These are phyloP conservation scores for Azemiops feae DNA, from an alignment of 2,113 vertebrate species.

Conservation along the genomic window DNA sequence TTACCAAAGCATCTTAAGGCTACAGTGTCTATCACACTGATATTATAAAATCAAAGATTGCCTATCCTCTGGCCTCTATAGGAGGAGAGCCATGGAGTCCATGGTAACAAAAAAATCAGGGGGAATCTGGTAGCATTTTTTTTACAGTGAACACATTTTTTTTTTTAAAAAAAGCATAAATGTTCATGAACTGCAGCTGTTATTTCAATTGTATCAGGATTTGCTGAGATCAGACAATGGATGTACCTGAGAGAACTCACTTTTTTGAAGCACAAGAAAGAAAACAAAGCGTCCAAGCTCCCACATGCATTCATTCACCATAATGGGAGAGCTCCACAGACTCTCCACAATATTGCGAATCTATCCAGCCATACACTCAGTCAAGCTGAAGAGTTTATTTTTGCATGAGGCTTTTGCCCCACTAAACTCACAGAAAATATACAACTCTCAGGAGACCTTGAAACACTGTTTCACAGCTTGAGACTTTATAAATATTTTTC, in stretches of 20 bases:
- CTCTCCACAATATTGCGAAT: neutral
- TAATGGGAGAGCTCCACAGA: neutral
- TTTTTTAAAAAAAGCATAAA: neutral
- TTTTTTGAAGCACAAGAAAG: neutral
- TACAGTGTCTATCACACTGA: neutral
- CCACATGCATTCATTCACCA: neutral
- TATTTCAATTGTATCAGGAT: neutral
- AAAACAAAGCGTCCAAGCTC: neutral
- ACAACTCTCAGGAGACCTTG: neutral
- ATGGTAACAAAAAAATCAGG: neutral
- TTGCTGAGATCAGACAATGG: neutral
- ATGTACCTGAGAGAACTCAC: neutral
- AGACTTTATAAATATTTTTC: neutral
- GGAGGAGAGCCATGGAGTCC: neutral
- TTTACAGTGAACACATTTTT: neutral
- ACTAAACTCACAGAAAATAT: neutral
- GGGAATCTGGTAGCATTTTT: neutral
- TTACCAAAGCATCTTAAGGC: neutral
- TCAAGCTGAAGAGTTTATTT: neutral
- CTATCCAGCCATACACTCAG: neutral
- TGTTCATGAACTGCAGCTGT: neutral
- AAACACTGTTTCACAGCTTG: neutral
- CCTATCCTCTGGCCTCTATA: neutral
- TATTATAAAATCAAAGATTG: neutral
- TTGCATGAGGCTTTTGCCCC: neutral